Conservation (phyloP, 53 echinoderm and acorn worm genomes). For the Apostichopus leukothele region DNA sequence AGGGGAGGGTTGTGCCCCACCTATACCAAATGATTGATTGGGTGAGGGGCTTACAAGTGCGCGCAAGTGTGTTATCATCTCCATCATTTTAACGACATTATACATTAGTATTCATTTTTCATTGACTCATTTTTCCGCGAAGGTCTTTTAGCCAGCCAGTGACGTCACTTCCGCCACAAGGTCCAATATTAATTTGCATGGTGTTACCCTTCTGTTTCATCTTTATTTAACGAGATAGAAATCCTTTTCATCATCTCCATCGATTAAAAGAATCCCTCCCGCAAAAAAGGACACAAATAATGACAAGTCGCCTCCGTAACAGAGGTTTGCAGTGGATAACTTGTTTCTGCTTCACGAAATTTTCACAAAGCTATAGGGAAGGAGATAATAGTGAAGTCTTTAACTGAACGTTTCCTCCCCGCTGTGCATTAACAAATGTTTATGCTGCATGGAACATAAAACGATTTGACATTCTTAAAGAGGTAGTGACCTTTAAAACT, state of each 20-base stretch:
- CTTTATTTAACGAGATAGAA: slow-evolving; percentile 35
- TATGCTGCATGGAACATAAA: background rate
- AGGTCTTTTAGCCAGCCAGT: too few species aligned
- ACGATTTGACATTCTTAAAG: slow-evolving; percentile 7
- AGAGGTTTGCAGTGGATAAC: background rate
- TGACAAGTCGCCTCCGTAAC: background rate
- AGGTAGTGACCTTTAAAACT: background rate
- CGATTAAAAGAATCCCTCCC: background rate
- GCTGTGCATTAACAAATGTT: slow-evolving; percentile 28
- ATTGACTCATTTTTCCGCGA: too few species aligned
- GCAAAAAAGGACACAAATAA: background rate
- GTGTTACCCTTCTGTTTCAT: background rate
- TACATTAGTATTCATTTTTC: too few species aligned
- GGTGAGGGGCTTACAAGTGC: too few species aligned
- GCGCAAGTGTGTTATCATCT: too few species aligned
- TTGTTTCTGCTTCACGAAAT: slow-evolving; percentile 31
- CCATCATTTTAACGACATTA: too few species aligned
- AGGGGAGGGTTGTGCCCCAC: too few species aligned
- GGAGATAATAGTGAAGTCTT: background rate
- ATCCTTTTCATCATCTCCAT: background rate
- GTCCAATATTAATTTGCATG: too few species aligned
- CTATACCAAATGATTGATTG: too few species aligned
- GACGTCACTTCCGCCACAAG: too few species aligned
- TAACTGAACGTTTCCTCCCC: background rate
- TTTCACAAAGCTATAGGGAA: background rate